Evolutionary conservation across 2,113 vertebrate species (phyloP), one percentile per base, ranked within the genome.

Genomic region (Trogon melanurus): DNA sequence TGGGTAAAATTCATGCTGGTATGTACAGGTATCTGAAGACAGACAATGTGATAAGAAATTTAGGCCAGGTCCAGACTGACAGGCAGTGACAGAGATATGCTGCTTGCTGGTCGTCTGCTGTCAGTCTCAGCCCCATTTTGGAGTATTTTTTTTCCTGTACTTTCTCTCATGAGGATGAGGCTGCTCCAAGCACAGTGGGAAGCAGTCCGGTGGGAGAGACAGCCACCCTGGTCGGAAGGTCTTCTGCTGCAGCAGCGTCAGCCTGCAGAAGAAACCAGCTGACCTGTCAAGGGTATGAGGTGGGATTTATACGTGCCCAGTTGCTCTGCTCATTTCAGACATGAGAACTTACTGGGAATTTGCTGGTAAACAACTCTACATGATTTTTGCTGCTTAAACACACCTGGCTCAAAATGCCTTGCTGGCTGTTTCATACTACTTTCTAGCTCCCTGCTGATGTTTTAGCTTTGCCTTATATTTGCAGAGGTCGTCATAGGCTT

Each of bases 291-390:
- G 38, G 23, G 29, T 45, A 21, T 10, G 1, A 2, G 51, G 14
- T 53, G 16, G 29, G 8, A 25, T 41, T 62, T 11, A 29, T 27
- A 53, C 0, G 0, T 25, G 18, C 27, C 45, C 26, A 18, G 34
- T 57, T 1, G 2, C 47, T 65, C 50, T 65, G 32, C 25, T 56
- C 16, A 0, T 72, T 89, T 84, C 54, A 91, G 54, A 70, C 16
- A 23, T 10, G 26, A 88, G n/a, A 88, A 44, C 7, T 75, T n/a
- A 10, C 23, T 29, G 30, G 16, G 5, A 13, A 41, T 65, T 84
- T 34, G 21, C 16, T 30, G 36, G 32, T 64, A 53, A 75, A 70
- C 23, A 76, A 11, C 57, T 44, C 15, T 32, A 14, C 2, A 4
- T 36, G 26, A 27, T 53, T 54, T 76, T 72, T 83, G 29, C 32